A percentile compares a stretch with the other conserved stretches of the same genome.
These are phyloP conservation scores for Suncus etruscus DNA, from an alignment of 2,113 vertebrate genomes.

Conservation along the genomic window DNA sequence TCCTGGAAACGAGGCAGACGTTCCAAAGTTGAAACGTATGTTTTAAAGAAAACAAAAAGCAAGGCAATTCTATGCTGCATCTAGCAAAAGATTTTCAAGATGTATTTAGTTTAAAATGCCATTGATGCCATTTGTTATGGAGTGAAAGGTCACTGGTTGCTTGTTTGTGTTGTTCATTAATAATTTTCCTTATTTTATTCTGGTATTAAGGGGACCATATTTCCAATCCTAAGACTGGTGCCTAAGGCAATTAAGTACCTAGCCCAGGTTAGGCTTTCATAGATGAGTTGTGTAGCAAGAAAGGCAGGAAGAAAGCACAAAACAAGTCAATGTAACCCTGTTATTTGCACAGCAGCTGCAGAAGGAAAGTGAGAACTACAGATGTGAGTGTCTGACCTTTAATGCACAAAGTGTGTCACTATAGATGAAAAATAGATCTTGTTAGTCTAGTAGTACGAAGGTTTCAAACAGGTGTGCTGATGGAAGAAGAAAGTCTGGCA, in stretches of 20 bases:
- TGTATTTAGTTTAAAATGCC: constrained; percentile 39
- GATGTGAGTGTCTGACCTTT: constrained; percentile 66
- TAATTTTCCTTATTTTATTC: constrained; percentile 37
- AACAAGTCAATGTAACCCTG: background rate
- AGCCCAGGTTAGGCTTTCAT: background rate
- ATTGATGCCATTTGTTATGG: background rate
- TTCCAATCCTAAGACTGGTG: constrained; percentile 18
- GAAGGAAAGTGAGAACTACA: background rate
- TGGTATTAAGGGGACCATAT: background rate
- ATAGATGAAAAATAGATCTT: constrained; percentile 69
- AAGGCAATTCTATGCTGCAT: background rate
- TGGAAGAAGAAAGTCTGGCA: constrained; percentile 44
- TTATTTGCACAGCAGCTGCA: constrained; percentile 36
- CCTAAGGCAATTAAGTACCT: constrained; percentile 31
- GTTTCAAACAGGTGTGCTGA: constrained; percentile 68
- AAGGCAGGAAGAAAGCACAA: background rate
- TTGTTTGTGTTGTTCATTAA: background rate
- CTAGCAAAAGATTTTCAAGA: constrained; percentile 43
- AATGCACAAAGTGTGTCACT: constrained; percentile 50
- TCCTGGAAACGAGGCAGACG: constrained; percentile 51
- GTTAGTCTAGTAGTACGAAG: constrained; percentile 43
- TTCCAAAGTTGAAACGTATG: constrained; percentile 40
- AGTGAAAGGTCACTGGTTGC: background rate
- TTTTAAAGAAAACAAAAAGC: constrained; percentile 44
- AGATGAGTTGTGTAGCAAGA: background rate